Evolutionary conservation across 2,113 vertebrate genomes (phyloP).

Genomic region (Leucopsar rothschildi): DNA sequence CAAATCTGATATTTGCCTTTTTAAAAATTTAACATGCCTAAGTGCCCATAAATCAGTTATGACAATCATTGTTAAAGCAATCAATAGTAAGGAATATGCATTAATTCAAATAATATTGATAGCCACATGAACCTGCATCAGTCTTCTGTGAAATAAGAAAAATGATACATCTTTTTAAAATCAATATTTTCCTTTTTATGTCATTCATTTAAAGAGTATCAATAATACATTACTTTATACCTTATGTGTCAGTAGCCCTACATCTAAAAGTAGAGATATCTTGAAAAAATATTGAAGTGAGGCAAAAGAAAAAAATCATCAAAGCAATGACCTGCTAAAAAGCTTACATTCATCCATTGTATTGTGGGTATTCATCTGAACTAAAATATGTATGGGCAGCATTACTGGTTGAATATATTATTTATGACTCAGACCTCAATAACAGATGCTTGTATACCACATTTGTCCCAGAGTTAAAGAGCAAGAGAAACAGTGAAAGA

Average conservation of each 20-base stretch:
- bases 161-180: constrained; percentile 79
- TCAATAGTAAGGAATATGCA: constrained; percentile 82
- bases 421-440: constrained; percentile 26
- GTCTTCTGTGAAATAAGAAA: constrained; percentile 80
- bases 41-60: constrained; percentile 85
- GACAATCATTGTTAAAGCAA: constrained; percentile 82
- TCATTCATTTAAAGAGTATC: constrained; percentile 75
- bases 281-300: constrained; percentile 51
- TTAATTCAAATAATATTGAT: constrained; percentile 86
- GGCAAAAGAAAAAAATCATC: constrained; percentile 34
- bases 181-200: constrained; percentile 81
- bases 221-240: constrained; percentile 77
- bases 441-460: constrained; percentile 9
- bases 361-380: neutral
- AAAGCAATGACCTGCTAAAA: constrained; percentile 49
- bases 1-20: constrained; percentile 79
- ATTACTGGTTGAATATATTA: constrained; percentile 25
- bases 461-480: constrained; percentile 33
- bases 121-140: constrained; percentile 73
- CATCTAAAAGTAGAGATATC: constrained; percentile 55
- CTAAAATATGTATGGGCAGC: constrained; percentile 49
- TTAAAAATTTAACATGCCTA: constrained; percentile 81
- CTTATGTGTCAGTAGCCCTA: constrained; percentile 61
- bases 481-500: neutral
- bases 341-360: constrained; percentile 16